These are phyloP conservation scores for Heteromyza rotundicornis DNA, from an alignment of 2,888 invertebrate genomes.

Conservation along the genomic window DNA sequence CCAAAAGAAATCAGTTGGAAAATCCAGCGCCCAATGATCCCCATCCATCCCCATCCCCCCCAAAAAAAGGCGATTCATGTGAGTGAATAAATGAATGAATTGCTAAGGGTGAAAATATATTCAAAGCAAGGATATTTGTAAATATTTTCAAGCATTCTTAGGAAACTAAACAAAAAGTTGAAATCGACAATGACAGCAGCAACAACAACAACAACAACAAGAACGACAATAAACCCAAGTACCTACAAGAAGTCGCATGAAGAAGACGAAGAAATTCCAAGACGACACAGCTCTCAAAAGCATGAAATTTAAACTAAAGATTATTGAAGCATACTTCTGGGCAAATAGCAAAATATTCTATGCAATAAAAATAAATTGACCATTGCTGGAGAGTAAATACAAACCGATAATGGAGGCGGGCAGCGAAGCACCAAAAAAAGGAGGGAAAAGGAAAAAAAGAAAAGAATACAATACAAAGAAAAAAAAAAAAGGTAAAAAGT, in stretches of 20 bases:
- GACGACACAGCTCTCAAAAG: background rate
- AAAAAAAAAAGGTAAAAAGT: background rate
- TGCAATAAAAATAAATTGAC: conserved; percentile 27
- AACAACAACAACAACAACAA: background rate
- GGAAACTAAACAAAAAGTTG: background rate
- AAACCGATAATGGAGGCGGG: background rate
- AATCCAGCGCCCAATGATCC: background rate
- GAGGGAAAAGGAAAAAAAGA: background rate
- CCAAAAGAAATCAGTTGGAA: background rate
- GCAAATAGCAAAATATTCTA: conserved; percentile 20
- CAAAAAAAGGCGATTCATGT: background rate
- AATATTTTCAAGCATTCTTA: conserved; percentile 8
- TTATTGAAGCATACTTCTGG: conserved; percentile 28
- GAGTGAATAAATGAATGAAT: background rate
- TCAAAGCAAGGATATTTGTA: conserved; percentile 8
- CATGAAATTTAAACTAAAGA: conserved; percentile 23
- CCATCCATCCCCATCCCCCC: no score
- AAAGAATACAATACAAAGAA: conserved; percentile 6
- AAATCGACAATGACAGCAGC: background rate
- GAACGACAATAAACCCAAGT: no score
- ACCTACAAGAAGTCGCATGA: background rate
- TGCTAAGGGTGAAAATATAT: background rate
- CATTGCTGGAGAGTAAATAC: conserved; percentile 20
- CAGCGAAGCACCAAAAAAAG: conserved; percentile 5
- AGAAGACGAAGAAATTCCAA: background rate